These are phyloP conservation scores for Agelastica alni DNA, from an alignment of 2,888 invertebrate genomes.

Conservation along the genomic window DNA sequence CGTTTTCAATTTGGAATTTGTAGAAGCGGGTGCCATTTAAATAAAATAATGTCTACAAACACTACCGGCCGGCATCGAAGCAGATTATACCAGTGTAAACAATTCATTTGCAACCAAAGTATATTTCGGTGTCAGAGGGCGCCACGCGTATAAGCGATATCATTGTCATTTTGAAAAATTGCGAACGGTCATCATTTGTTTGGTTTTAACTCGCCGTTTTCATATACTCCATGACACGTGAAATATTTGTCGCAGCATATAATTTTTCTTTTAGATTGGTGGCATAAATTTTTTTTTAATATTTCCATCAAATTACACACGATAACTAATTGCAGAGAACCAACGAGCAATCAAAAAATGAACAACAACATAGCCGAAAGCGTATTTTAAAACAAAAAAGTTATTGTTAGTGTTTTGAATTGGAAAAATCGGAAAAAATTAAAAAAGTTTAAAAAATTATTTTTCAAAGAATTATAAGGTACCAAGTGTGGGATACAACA, in stretches of 20 bases:
- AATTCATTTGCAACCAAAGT: slow-evolving; percentile 46
- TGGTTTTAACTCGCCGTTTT: slow-evolving; percentile 21
- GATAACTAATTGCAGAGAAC: too few relatives aligned
- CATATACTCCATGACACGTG: slow-evolving; percentile 28
- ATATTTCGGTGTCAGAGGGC: slow-evolving; percentile 41
- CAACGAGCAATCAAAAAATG: too few relatives aligned
- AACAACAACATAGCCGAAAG: too few relatives aligned
- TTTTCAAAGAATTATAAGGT: too few relatives aligned
- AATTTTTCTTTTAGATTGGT: slow-evolving; percentile 18
- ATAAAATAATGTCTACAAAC: slow-evolving; percentile 39
- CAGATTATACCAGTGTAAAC: slow-evolving; percentile 45
- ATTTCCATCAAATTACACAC: not conserved
- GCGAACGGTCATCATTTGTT: slow-evolving; percentile 31
- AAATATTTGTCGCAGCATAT: slow-evolving; percentile 24
- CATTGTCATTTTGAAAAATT: slow-evolving; percentile 43
- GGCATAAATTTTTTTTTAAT: slow-evolving; percentile 1
- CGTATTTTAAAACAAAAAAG: too few relatives aligned
- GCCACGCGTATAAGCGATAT: slow-evolving; percentile 36
- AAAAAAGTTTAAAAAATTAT: too few relatives aligned
- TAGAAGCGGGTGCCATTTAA: slow-evolving; percentile 34
- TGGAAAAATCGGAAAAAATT: too few relatives aligned
- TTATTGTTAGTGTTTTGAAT: too few relatives aligned
- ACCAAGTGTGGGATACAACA: too few relatives aligned
- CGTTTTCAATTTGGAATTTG: too few relatives aligned
- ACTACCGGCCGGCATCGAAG: slow-evolving; percentile 29